Evolutionary conservation across 1,140 invertebrate species (phyloP), one percentile per base, ranked within the genome.

Genomic region (Grapholita molesta): DNA sequence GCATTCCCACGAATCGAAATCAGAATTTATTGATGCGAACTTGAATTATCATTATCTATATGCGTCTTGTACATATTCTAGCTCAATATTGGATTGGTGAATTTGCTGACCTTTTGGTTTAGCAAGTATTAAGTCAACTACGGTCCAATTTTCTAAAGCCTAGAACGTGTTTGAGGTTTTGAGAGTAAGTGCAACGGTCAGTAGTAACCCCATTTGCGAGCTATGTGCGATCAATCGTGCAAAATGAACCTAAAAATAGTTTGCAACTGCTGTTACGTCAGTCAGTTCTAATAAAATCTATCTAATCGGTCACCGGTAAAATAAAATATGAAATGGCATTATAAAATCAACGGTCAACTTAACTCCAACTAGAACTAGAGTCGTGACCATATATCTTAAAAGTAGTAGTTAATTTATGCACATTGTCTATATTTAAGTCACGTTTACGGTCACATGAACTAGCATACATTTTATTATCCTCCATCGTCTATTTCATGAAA

Each of bases 111-210:
- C 25, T 61, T 61, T 61, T 61, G 15, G n/a, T 61, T 57, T 57
- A 8, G 55, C 18, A 61, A 25, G 25, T 32, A 25, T 48, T 61
- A 61, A 61, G 15, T 61, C 55, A 32, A 61, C 18, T 48, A 48
- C 18, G 55, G 6, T 12, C 24, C 24, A 30, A 30, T 61, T 61
- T 15, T 15, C 55, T 25, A 61, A 61, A 61, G 55, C 55, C 55
- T 61, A 61, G 55, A 21, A 61, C 55, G 55, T 61, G 55, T 61
- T 61, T 61, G 55, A 61, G 25, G 55, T 61, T 61, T 32, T 32
- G 24, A 61, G 55, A 61, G n/a, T 48, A 12, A 48, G 4, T 61
- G 25, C 24, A 12, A 30, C 30, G 55, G 28, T 61, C 55, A 61
- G 24, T 61, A 25, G 55, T 28, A 28, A 30, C 55, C 55, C 12